These are phyloP conservation scores for Bombus breviceps DNA, from an alignment of 1,140 invertebrate species.

Conservation along the genomic window DNA sequence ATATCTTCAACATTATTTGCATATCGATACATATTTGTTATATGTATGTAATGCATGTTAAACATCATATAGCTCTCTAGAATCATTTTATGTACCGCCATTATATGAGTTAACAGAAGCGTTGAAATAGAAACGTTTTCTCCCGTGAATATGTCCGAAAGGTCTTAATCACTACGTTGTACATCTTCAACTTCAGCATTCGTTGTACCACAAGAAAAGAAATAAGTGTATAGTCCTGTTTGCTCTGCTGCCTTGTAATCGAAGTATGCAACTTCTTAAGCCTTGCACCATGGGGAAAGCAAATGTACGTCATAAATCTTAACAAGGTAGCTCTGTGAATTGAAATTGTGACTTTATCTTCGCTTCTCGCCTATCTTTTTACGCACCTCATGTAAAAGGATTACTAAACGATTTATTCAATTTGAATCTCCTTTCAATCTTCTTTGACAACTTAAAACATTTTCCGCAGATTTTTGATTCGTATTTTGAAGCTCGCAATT, in stretches of 20 bases:
- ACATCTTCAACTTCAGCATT: neutral
- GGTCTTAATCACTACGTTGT: neutral
- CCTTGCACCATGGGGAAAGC: constrained; percentile 11
- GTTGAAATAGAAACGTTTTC: neutral
- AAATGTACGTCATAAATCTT: constrained; percentile 51
- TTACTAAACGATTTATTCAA: neutral
- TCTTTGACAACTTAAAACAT: neutral
- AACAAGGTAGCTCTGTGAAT: neutral
- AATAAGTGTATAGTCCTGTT: neutral
- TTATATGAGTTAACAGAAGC: neutral
- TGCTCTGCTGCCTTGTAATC: neutral
- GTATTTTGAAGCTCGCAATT: no score
- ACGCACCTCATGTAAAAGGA: neutral
- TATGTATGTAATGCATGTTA: no score
- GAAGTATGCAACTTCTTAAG: neutral
- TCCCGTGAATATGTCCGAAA: neutral
- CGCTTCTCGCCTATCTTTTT: neutral
- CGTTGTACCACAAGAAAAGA: neutral
- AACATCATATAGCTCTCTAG: no score
- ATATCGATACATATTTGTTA: no score
- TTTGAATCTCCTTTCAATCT: neutral
- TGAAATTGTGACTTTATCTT: neutral
- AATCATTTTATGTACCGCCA: no score
- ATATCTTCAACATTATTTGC: no score
- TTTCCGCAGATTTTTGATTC: no score